phyloP scores from a whole-genome alignment of 2,888 invertebrate species.

The Phlogophora meticulosa region DNA sequence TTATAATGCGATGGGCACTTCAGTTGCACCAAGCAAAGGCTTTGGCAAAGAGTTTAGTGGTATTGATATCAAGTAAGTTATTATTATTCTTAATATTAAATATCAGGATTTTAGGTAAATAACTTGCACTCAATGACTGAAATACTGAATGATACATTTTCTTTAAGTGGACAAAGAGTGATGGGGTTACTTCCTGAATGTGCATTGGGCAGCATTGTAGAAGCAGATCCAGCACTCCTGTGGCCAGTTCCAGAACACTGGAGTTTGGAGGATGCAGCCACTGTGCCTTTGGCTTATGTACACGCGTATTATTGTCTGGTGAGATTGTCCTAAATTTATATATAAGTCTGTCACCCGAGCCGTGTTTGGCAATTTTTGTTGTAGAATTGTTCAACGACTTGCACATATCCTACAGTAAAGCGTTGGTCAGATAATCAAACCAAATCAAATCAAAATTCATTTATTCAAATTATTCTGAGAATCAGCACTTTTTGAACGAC shows the following conservation, averaged over 20 bases:
- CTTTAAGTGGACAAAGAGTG: conserved; percentile 86
- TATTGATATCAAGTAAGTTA: conserved; percentile 71
- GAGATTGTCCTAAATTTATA: conserved; percentile 38
- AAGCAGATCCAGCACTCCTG: conserved; percentile 84
- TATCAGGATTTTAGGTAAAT: background rate
- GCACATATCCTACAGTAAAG: no score
- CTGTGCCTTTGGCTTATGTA: conserved; percentile 93
- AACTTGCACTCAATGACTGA: no score
- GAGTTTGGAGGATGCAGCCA: conserved; percentile 94
- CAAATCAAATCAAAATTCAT: no score
- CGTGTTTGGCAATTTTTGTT: no score
- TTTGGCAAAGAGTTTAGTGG: conserved; percentile 80
- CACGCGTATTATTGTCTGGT: conserved; percentile 78
- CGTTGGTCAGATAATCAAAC: no score
- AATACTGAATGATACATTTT: background rate
- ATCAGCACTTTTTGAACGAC: no score
- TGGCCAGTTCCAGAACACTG: conserved; percentile 94
- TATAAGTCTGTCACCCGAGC: no score
- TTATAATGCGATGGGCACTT: conserved; percentile 60
- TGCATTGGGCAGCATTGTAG: conserved; percentile 90
- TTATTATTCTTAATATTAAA: background rate
- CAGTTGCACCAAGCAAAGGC: conserved; percentile 26
- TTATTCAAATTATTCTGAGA: no score
- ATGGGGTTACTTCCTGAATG: conserved; percentile 92
- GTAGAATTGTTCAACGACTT: no score